These are phyloP conservation scores for Galago senegalensis DNA, from an alignment of 2,797 vertebrate species.

Conservation along the genomic window DNA sequence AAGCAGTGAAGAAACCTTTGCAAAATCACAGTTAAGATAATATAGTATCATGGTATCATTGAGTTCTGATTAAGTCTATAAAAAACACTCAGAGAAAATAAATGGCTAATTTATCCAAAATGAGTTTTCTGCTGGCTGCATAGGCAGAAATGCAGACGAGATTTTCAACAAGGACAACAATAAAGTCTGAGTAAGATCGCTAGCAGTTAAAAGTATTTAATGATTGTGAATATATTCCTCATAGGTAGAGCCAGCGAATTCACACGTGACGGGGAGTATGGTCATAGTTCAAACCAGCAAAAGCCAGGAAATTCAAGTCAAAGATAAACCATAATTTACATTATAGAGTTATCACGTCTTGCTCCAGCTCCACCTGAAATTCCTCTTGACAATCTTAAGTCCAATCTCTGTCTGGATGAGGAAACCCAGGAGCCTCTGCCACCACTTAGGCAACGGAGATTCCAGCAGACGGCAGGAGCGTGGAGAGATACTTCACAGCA, in stretches of 20 bases:
- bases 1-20: background rate
- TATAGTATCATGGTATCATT: conserved; percentile 1
- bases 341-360: background rate
- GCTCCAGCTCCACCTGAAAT: background rate
- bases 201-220: conserved; percentile 11
- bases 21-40: background rate
- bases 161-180: conserved; percentile 22
- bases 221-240: background rate
- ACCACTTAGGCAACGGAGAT: background rate
- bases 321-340: conserved; percentile 41
- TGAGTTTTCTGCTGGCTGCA: background rate
- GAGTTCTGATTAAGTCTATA: background rate
- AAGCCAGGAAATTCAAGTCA: conserved; percentile 33
- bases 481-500: background rate
- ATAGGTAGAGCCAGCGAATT: background rate
- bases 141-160: conserved; percentile 20
- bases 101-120: background rate
- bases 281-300: background rate
- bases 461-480: background rate
- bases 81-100: background rate
- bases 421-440: background rate
- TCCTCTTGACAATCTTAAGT: conserved; percentile 2
- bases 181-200: background rate
- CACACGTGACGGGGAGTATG: background rate
- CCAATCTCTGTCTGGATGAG: background rate